phyloP scores from a whole-genome alignment of 1,140 invertebrate genomes.

The Teleogryllus occipitalis region DNA sequence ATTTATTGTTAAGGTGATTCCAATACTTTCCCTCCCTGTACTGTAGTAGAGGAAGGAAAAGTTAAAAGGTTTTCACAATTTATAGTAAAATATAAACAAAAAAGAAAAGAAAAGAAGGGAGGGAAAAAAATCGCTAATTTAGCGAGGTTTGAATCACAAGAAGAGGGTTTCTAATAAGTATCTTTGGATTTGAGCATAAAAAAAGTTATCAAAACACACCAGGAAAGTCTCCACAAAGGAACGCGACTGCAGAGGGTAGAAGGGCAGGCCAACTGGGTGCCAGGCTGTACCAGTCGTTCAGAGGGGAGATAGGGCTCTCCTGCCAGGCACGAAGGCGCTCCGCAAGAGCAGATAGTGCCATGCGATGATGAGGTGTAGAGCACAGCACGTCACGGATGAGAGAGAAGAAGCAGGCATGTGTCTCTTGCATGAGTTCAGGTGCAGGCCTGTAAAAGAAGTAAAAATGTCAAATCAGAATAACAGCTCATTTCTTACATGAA shows the following conservation, averaged over 20 bases:
- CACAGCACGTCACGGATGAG: slow-evolving; percentile 72
- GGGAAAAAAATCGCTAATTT: no score
- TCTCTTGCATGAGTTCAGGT: slow-evolving; percentile 58
- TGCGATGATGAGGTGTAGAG: slow-evolving; percentile 70
- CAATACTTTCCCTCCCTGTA: no score
- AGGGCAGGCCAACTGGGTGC: slow-evolving; percentile 67
- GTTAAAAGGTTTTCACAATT: no score
- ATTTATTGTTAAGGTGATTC: no score
- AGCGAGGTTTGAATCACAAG: no score
- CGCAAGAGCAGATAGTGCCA: slow-evolving; percentile 63
- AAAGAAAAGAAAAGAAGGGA: no score
- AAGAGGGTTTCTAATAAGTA: no score
- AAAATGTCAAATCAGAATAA: neutral
- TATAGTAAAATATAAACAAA: no score
- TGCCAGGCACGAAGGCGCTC: slow-evolving; percentile 71
- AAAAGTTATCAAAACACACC: slow-evolving; percentile 34
- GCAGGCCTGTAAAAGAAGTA: slow-evolving; percentile 26
- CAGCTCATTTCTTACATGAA: no score
- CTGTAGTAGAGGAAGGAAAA: no score
- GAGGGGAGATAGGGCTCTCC: slow-evolving; percentile 65
- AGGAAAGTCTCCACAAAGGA: slow-evolving; percentile 75
- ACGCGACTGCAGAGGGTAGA: slow-evolving; percentile 72
- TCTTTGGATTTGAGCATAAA: no score
- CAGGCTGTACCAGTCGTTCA: slow-evolving; percentile 67
- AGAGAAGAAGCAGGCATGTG: slow-evolving; percentile 73